Evolutionary conservation across 2,113 vertebrate species (phyloP), one percentile per base, ranked within the genome.

Genomic region (Alaudala cheleensis): DNA sequence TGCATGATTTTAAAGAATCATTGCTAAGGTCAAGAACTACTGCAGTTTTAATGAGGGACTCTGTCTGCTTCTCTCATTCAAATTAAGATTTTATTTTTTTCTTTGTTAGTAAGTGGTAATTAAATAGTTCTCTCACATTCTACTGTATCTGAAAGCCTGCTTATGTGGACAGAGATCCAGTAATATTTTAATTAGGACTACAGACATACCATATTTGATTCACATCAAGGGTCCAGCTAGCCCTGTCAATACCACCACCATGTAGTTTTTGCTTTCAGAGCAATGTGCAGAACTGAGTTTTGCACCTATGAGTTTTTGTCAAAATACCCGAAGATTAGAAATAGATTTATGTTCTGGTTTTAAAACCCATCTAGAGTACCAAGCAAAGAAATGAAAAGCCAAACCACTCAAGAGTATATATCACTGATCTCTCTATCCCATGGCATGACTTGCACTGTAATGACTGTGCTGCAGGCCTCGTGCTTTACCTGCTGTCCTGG

Each of bases 11-110:
- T 58, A 85, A 87, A 79, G 70, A 65, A 74, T 16, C 10, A 11
- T 26, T 42, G 40, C 40, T 87, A 92, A 83, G 81, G 86, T 93
- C 73, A 95, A 91, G 70, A 90, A 72, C 44, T 72, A 67, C 90
- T 82, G 57, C 31, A 72, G 31, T 61, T 79, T 79, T 92, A 87
- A 88, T 67, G 45, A 89, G 47, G 14, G 57, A 57, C 18, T 50
- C 23, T 42, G 29, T 37, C 81, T 85, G 44, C 49, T 88, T 88
- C 45, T 71, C 50, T 58, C n/a, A 45, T 58, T 74, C 34, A 73
- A 72, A 89, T 60, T 10, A 69, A 77, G 61, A 44, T 37, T 31
- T n/a, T 31, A 0, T 24, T 37, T 74, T 80, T 82, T 69, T 71
- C 33, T 44, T 64, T 25, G 11, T 54, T 69, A 76, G 5, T 61